Percentiles rank a stretch among this genome's conserved stretches.
Evolutionary conservation across 2,113 vertebrate species (phyloP).

Genomic region (Nannobrachium achirus): DNA sequence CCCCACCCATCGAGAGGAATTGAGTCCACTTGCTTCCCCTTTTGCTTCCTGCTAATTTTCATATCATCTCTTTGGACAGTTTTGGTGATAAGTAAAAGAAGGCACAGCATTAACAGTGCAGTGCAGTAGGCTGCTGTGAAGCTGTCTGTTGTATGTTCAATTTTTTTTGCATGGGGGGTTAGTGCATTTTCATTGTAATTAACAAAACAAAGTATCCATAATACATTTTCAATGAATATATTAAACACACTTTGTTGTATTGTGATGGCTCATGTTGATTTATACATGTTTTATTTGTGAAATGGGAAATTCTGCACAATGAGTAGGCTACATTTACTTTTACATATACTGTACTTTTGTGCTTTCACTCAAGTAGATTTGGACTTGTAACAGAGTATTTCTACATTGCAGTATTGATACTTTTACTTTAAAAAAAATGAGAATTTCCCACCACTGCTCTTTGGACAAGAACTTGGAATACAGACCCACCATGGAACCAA

Average conservation of each 20-base stretch:
- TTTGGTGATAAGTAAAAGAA: constrained; percentile 53
- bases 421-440: too few species aligned
- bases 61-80: constrained; percentile 71
- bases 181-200: not conserved
- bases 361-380: too few species aligned
- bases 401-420: too few species aligned
- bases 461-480: too few species aligned
- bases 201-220: not conserved
- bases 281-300: too few species aligned
- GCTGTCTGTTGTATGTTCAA: not conserved
- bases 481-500: too few species aligned
- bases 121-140: constrained; percentile 1
- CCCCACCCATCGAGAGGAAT: constrained; percentile 78
- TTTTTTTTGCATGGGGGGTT: not conserved
- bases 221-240: not conserved
- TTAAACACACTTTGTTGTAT: not conserved
- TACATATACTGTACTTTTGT: too few species aligned
- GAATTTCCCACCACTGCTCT: too few species aligned
- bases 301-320: too few species aligned
- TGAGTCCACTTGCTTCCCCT: constrained; percentile 76
- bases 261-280: not conserved
- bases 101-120: constrained; percentile 48
- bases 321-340: too few species aligned
- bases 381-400: too few species aligned
- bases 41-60: constrained; percentile 83